These are phyloP conservation scores for Andinoacara biseriatus DNA, from an alignment of 2,113 vertebrate genomes.

Conservation along the genomic window DNA sequence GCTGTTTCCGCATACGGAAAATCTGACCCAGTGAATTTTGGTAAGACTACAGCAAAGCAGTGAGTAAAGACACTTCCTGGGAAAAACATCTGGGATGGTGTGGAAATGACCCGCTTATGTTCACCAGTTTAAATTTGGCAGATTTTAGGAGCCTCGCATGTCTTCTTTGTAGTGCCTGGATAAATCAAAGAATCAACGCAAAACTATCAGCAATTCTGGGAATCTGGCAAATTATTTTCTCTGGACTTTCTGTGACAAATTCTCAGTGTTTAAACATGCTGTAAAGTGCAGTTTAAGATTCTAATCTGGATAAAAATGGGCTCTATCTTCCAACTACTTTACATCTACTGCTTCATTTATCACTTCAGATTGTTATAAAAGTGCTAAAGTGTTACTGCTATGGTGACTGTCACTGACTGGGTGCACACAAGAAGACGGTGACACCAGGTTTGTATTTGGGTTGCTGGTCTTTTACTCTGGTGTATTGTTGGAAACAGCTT, in stretches of 20 bases:
- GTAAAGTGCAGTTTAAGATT: no score
- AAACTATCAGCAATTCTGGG: background rate
- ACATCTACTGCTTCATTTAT: background rate
- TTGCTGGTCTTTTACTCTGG: background rate
- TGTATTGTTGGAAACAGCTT: background rate
- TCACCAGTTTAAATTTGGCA: background rate
- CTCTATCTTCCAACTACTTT: background rate
- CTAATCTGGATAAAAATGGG: no score
- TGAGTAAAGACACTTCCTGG: background rate
- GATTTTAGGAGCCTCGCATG: background rate
- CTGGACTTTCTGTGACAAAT: background rate
- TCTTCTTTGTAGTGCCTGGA: background rate
- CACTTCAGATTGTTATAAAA: background rate
- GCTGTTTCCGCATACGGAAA: background rate
- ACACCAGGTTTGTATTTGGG: background rate
- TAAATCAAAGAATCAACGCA: background rate
- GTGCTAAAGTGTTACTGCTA: background rate
- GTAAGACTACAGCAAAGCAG: background rate
- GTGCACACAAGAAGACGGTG: background rate
- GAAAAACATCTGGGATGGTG: background rate
- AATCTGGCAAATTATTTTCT: background rate
- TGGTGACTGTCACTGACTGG: background rate
- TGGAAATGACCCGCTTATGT: background rate
- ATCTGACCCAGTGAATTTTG: background rate
- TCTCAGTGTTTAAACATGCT: background rate